Evolutionary conservation across 2,888 invertebrate species (phyloP), one percentile per base, ranked within the genome.

Genomic region (Oxystoma pomonae): DNA sequence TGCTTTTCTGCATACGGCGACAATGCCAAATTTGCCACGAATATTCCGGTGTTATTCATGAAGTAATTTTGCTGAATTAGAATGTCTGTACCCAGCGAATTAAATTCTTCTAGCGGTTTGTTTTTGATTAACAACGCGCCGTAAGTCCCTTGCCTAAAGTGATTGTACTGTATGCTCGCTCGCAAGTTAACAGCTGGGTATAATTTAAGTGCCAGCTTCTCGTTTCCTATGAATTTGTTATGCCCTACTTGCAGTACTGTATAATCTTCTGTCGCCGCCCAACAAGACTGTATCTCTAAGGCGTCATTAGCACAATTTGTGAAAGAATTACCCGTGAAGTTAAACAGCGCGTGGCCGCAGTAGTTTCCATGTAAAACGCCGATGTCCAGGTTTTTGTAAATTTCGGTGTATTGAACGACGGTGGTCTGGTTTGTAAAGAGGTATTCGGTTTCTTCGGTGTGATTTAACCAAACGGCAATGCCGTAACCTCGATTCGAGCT

Each of bases 301-400:
- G 92, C 93, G 65, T 90, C 90, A 72, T 89, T 88, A 21, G 85
- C 77, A 71, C 94, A 94, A 57, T 87, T 87, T 70, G 90, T 91
- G 77, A 98, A 95, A 79, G 84, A 87, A 76, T 94, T 96, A n/a
- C 92, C 92, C 0, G 94, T 95, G n/a, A 97, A 86, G 78, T 98
- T 98, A 0, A 97, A 88, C 82, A 90, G 88, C 55, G 90, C 87
- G 72, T 88, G 85, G 2, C 90, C 89, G 74, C 98, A 98, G 75
- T 90, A 96, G 79, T 99, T 99, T 1, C 98, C 97, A 69, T 98
- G 90, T 59, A 96, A 81, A 55, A 98, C 86, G 0, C 96, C 98
- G 35, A 90, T 87, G 75, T 96, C 94, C 5, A 91, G 81, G 79
- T 99, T 99, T 67, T 90, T 89, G 69, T 90, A 87, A 73, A 99